Percentiles rank a stretch among this genome's conserved stretches.
Evolutionary conservation across 2,888 invertebrate genomes (phyloP).

Genomic region (Melitaea athalia): DNA sequence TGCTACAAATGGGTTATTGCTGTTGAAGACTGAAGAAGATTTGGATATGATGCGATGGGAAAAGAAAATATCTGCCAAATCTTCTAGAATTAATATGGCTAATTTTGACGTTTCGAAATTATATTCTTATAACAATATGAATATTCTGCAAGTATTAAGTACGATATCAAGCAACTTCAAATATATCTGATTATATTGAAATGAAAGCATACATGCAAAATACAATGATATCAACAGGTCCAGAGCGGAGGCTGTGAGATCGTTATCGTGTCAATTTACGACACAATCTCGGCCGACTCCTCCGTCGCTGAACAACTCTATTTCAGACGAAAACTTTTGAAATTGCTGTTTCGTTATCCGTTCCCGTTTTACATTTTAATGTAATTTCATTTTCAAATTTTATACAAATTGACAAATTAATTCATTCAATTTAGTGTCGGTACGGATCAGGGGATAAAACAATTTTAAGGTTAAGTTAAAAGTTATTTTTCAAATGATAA

Average conservation of each 20-base stretch:
- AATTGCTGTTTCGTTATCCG: constrained; percentile 31
- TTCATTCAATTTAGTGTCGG: constrained; percentile 15
- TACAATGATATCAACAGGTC: constrained; percentile 29
- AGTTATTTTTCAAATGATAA: background rate
- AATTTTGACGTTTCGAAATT: too few relatives aligned
- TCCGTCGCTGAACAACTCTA: constrained; percentile 23
- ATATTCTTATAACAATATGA: too few relatives aligned
- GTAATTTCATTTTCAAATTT: constrained; percentile 29
- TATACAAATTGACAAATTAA: constrained; percentile 31
- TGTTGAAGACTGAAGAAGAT: too few relatives aligned
- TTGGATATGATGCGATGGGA: too few relatives aligned
- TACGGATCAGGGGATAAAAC: constrained; percentile 1
- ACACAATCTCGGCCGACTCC: constrained; percentile 12
- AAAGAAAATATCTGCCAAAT: too few relatives aligned
- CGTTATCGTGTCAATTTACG: constrained; percentile 38
- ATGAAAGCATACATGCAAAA: constrained; percentile 2
- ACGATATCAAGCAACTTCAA: too few relatives aligned
- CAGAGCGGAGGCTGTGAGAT: constrained; percentile 26
- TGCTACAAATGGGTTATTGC: too few relatives aligned
- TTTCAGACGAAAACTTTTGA: constrained; percentile 23
- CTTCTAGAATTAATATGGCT: too few relatives aligned
- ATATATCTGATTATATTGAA: background rate
- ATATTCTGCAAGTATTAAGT: too few relatives aligned
- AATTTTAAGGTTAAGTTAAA: background rate
- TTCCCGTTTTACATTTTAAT: constrained; percentile 31